A percentile compares a stretch with the other conserved stretches of the same genome.
These are phyloP conservation scores for Enoplosus armatus DNA, from an alignment of 2,797 vertebrate genomes.

Conservation along the genomic window DNA sequence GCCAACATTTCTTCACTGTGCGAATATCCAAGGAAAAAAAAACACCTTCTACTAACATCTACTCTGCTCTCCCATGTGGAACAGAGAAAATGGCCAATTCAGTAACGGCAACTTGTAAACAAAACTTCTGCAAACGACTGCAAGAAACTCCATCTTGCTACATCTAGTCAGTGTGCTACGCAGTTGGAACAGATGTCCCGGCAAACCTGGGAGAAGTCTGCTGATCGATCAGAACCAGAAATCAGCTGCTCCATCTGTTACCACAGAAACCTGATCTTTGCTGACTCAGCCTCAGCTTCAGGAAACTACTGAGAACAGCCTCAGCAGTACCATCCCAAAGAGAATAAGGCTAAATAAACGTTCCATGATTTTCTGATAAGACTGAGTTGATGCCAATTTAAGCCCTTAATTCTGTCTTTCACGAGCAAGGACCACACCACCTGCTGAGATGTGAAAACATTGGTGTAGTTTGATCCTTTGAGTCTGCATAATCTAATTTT, in stretches of 20 bases:
- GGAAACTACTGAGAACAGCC: conserved; percentile 2
- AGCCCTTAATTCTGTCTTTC: background rate
- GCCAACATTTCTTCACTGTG: background rate
- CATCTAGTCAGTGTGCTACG: background rate
- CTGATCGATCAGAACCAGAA: conserved; percentile 30
- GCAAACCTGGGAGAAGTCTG: conserved; percentile 16
- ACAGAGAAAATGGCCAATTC: background rate
- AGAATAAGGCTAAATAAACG: conserved; percentile 11
- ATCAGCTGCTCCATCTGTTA: conserved; percentile 37
- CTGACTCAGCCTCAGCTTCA: conserved; percentile 21
- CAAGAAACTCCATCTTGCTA: background rate
- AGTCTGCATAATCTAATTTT: background rate
- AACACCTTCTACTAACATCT: too few relatives aligned
- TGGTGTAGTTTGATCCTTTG: background rate
- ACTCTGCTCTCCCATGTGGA: background rate
- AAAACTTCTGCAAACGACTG: conserved; percentile 6
- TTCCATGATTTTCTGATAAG: background rate
- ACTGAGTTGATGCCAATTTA: background rate
- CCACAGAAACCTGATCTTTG: conserved; percentile 36
- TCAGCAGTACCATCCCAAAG: background rate
- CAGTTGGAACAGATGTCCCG: conserved; percentile 26
- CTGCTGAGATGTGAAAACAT: background rate
- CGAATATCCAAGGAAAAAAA: background rate
- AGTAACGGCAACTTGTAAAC: conserved; percentile 5
- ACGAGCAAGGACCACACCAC: background rate